Conservation (phyloP, 2,113 vertebrate genomes). For the Rhinolophus sinicus region DNA sequence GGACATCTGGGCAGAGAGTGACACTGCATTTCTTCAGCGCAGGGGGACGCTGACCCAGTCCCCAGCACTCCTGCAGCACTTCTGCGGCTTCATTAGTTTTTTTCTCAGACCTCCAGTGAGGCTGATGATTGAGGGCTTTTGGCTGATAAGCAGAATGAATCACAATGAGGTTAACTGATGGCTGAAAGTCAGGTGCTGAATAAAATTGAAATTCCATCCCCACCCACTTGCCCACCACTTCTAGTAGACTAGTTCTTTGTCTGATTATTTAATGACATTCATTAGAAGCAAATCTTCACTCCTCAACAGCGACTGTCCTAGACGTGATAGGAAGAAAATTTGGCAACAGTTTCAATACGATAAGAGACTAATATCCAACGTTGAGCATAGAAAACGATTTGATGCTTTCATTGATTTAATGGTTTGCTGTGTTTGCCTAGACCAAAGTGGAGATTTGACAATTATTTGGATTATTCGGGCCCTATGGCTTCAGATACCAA, state of each 20-base stretch:
- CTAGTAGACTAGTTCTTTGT: not conserved
- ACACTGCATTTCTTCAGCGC: not conserved
- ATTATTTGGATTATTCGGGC: not conserved
- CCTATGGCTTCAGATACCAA: not conserved
- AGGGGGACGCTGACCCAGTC: not conserved
- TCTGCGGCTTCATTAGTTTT: constrained; percentile 37
- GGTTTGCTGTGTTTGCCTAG: not conserved
- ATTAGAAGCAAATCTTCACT: not conserved
- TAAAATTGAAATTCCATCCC: constrained; percentile 37
- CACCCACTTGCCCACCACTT: not conserved
- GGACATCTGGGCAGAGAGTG: not conserved
- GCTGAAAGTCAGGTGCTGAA: constrained; percentile 55
- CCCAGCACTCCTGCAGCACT: constrained; percentile 52
- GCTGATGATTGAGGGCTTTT: constrained; percentile 49
- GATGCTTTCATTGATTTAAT: not conserved
- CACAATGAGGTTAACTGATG: constrained; percentile 46
- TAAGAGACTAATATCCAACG: not conserved
- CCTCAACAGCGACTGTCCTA: not conserved
- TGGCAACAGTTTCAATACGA: not conserved
- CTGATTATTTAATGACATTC: not conserved
- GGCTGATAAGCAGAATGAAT: constrained; percentile 65
- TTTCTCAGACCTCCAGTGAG: constrained; percentile 20
- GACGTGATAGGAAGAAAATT: constrained; percentile 37
- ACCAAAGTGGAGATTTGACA: not conserved
- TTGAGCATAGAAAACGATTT: not conserved